phyloP scores from a whole-genome alignment of 2,113 vertebrate species.

The Colistium nudipinnis region DNA sequence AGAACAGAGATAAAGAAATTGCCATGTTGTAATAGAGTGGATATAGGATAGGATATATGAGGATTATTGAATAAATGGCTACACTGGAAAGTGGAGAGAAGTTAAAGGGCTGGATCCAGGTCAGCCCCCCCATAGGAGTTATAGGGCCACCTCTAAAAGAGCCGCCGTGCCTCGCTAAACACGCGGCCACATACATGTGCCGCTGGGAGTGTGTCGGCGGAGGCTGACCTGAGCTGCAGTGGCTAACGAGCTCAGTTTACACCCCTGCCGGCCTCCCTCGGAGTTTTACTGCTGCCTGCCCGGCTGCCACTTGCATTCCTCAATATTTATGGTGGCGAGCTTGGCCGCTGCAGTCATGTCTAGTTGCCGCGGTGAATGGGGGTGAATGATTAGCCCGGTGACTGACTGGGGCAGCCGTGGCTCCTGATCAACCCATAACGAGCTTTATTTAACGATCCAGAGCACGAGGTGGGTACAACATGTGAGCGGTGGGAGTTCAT shows the following conservation, averaged over 20 bases:
- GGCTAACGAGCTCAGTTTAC: conserved; percentile 79
- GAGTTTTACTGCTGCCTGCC: conserved; percentile 74
- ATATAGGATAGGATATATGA: background rate
- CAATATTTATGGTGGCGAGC: conserved; percentile 74
- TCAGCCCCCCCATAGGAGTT: conserved; percentile 62
- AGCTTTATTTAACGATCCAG: conserved; percentile 48
- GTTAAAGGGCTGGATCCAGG: conserved; percentile 52
- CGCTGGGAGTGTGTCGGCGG: conserved; percentile 48
- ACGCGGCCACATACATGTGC: conserved; percentile 19
- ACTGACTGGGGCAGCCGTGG: conserved; percentile 44
- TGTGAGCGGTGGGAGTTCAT: conserved; percentile 41
- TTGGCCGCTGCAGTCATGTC: conserved; percentile 68
- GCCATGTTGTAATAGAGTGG: no score
- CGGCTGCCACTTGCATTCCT: conserved; percentile 77
- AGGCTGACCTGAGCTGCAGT: conserved; percentile 58
- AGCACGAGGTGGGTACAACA: conserved; percentile 5
- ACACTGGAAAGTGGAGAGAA: conserved; percentile 5
- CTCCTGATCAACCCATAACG: conserved; percentile 56
- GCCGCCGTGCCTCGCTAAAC: conserved; percentile 57
- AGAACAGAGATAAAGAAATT: conserved; percentile 5
- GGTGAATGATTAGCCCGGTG: conserved; percentile 63
- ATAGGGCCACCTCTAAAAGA: conserved; percentile 60
- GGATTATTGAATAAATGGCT: conserved; percentile 11
- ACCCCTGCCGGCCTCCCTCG: conserved; percentile 70
- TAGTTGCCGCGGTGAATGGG: conserved; percentile 66